Conservation (phyloP, 2,113 vertebrate species). For the Haliaeetus leucogaster region DNA sequence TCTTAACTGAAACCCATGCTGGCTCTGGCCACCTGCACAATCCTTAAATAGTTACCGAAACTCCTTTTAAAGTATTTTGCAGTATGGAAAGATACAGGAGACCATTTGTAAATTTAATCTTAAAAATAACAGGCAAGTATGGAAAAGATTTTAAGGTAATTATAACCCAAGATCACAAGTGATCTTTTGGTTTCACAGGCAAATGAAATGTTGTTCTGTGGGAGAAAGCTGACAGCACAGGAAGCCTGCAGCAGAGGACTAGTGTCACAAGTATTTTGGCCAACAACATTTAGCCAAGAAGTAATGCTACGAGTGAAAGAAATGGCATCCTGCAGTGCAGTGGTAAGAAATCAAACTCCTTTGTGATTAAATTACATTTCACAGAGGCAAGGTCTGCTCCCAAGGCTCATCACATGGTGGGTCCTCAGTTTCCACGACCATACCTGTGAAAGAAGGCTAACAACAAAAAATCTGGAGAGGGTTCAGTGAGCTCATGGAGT, state of each 20-base stretch:
- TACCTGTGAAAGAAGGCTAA: neutral
- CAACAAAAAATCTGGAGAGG: neutral
- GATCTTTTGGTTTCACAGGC: conserved; percentile 77
- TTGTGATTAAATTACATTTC: neutral
- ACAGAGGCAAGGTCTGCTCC: neutral
- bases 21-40: conserved; percentile 55
- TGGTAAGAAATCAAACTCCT: conserved; percentile 78
- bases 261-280: conserved; percentile 98
- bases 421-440: neutral
- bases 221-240: conserved; percentile 93
- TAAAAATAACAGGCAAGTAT: neutral
- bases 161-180: neutral
- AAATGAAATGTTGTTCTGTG: conserved; percentile 98
- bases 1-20: conserved; percentile 34
- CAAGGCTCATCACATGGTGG: neutral
- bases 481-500: neutral
- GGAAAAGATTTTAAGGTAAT: neutral
- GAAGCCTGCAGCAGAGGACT: conserved; percentile 94
- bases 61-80: neutral
- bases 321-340: conserved; percentile 93
- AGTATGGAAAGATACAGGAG: neutral
- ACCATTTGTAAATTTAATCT: conserved; percentile 11
- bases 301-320: conserved; percentile 96
- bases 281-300: conserved; percentile 97
- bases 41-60: conserved; percentile 27